phyloP scores from a whole-genome alignment of 2,113 vertebrate species.

The Strigops habroptila region DNA sequence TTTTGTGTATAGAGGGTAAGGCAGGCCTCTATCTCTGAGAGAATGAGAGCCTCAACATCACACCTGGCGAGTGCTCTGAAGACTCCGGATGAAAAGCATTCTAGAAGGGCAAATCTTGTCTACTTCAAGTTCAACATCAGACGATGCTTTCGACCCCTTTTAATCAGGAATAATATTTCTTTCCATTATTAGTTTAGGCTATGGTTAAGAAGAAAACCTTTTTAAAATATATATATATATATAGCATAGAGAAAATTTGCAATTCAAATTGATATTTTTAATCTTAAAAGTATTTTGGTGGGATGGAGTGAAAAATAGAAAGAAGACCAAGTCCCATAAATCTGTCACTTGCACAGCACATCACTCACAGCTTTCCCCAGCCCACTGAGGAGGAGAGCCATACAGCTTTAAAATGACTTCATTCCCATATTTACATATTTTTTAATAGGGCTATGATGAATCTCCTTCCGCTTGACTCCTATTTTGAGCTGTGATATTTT shows the following conservation, averaged over 20 bases:
- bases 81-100: neutral
- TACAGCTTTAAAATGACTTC: slow-evolving; percentile 77
- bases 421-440: slow-evolving; percentile 81
- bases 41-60: neutral
- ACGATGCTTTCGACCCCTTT: neutral
- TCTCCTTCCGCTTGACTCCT: slow-evolving; percentile 83
- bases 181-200: slow-evolving; percentile 49
- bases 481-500: slow-evolving; percentile 85
- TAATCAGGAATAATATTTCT: slow-evolving; percentile 7
- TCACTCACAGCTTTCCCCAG: slow-evolving; percentile 55
- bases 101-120: neutral
- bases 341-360: slow-evolving; percentile 50
- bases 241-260: slow-evolving; percentile 55
- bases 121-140: slow-evolving; percentile 13
- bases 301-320: slow-evolving; percentile 58
- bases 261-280: slow-evolving; percentile 68
- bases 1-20: neutral
- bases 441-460: slow-evolving; percentile 84
- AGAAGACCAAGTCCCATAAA: slow-evolving; percentile 43
- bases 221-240: neutral
- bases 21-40: neutral
- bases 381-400: slow-evolving; percentile 50
- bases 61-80: neutral
- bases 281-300: slow-evolving; percentile 68
- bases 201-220: slow-evolving; percentile 42